phyloP scores from a whole-genome alignment of 1,140 invertebrate species.

The Cydia amplana region DNA sequence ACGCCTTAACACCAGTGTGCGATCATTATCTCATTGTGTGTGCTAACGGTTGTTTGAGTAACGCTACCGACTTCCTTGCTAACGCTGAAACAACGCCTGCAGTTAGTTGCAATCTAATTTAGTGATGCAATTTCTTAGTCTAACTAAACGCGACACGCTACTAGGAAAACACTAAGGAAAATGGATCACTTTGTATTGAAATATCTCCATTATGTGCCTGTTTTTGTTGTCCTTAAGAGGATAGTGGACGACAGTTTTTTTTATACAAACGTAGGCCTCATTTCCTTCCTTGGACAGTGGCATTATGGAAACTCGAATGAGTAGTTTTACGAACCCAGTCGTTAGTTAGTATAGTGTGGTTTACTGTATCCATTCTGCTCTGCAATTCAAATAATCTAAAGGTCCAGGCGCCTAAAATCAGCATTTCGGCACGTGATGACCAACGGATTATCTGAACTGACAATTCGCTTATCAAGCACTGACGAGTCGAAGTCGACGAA shows the following conservation, averaged over 20 bases:
- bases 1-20: conserved; percentile 7
- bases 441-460: not conserved
- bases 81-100: not conserved
- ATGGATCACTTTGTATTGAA: no score
- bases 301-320: no score
- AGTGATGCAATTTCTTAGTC: not conserved
- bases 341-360: no score
- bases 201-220: no score
- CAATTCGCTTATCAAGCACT: not conserved
- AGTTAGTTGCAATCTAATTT: not conserved
- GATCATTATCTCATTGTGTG: conserved; percentile 21
- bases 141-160: not conserved
- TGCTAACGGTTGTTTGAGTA: not conserved
- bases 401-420: not conserved
- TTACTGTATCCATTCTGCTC: no score
- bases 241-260: no score
- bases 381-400: not conserved
- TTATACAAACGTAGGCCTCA: no score
- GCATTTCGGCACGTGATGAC: not conserved
- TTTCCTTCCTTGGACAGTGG: no score
- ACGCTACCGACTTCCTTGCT: not conserved
- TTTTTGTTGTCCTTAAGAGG: no score
- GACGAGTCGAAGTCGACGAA: not conserved
- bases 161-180: no score
- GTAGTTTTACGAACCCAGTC: no score